Evolutionary conservation across 1,140 invertebrate genomes (phyloP).

Genomic region (Leptonema lineaticorne): DNA sequence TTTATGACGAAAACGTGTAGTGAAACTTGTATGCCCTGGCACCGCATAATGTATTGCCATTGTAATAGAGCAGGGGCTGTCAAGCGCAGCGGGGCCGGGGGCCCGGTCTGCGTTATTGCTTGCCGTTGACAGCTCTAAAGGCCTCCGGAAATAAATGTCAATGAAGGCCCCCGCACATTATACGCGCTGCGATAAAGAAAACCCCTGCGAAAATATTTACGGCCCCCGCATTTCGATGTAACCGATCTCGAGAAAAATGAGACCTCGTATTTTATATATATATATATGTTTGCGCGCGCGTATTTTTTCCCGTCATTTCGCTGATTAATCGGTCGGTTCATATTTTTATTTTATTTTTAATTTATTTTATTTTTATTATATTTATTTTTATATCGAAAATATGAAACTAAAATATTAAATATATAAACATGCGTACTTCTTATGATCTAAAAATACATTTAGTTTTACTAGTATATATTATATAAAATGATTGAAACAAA

Average conservation of each 20-base stretch:
- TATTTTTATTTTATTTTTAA: too few relatives aligned
- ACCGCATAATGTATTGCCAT: conserved; percentile 30
- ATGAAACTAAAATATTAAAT: too few relatives aligned
- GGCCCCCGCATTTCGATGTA: background rate
- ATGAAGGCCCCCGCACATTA: conserved; percentile 9
- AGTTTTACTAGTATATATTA: too few relatives aligned
- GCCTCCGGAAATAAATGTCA: conserved; percentile 31
- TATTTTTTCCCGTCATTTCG: too few relatives aligned
- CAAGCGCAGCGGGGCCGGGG: background rate
- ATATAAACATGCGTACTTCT: too few relatives aligned
- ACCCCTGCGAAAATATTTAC: background rate
- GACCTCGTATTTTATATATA: too few relatives aligned
- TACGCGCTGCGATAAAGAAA: conserved; percentile 1
- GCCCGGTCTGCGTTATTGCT: conserved; percentile 12
- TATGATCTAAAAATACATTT: too few relatives aligned
- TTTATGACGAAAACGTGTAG: conserved; percentile 21
- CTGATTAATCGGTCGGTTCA: too few relatives aligned
- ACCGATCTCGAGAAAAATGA: background rate
- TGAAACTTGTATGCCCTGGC: conserved; percentile 8
- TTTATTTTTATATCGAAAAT: too few relatives aligned
- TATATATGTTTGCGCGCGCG: too few relatives aligned
- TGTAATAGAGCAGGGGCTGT: conserved; percentile 29
- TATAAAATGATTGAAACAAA: too few relatives aligned
- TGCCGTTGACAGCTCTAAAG: conserved; percentile 31
- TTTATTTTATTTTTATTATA: too few relatives aligned